phyloP scores from a whole-genome alignment of 2,888 invertebrate genomes.

The Mythimna impura region DNA sequence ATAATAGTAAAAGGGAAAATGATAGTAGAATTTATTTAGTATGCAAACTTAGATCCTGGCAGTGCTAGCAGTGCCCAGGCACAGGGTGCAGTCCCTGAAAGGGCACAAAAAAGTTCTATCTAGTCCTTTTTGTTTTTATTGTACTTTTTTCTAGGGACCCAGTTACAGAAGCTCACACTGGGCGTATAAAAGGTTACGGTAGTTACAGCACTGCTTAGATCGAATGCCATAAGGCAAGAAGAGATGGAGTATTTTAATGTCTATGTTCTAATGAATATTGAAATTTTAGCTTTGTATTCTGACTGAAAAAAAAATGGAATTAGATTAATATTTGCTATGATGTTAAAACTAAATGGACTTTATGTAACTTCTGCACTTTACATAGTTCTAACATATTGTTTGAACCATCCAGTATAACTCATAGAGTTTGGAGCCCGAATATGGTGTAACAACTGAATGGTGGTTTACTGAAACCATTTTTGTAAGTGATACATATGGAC shows the following conservation, averaged over 20 bases:
- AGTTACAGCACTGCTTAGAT: background rate
- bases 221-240: background rate
- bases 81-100: too few relatives aligned
- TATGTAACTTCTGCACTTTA: background rate
- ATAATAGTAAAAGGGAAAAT: background rate
- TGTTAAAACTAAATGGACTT: background rate
- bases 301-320: background rate
- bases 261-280: background rate
- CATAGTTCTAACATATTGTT: slow-evolving; percentile 15
- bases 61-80: too few relatives aligned
- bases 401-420: background rate
- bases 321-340: background rate
- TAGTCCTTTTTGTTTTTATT: too few relatives aligned
- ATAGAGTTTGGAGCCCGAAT: background rate
- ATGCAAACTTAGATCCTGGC: background rate
- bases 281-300: background rate
- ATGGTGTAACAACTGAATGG: background rate
- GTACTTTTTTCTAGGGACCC: too few relatives aligned
- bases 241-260: background rate
- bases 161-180: too few relatives aligned
- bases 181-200: too few relatives aligned
- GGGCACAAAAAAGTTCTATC: too few relatives aligned
- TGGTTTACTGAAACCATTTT: background rate
- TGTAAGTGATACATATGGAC: background rate
- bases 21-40: background rate